A percentile compares a stretch with the other conserved stretches of the same genome.
Conservation (phyloP, 2,888 invertebrate genomes). For the Choreutis nemorana region DNA sequence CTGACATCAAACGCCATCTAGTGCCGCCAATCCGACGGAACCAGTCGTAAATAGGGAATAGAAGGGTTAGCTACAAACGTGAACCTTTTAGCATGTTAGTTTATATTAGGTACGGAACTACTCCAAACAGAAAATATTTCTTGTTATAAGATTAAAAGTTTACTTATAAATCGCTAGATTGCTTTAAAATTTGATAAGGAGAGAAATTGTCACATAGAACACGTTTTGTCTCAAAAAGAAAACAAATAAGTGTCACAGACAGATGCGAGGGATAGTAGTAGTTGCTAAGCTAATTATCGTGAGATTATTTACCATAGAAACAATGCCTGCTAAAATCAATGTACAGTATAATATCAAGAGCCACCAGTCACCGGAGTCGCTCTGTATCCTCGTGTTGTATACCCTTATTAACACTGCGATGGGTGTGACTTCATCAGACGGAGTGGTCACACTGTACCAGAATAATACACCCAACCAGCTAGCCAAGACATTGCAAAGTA, state of each 20-base stretch:
- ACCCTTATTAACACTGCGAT: slow-evolving; percentile 30
- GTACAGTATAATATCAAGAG: slow-evolving; percentile 26
- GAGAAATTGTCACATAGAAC: too few relatives aligned
- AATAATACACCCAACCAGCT: slow-evolving; percentile 34
- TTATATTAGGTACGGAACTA: too few relatives aligned
- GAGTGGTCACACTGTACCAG: slow-evolving; percentile 33
- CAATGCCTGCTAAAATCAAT: slow-evolving; percentile 34
- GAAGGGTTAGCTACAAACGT: slow-evolving; percentile 32
- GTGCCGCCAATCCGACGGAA: slow-evolving; percentile 29
- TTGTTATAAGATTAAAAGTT: too few relatives aligned
- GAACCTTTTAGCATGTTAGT: too few relatives aligned
- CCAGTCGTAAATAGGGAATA: slow-evolving; percentile 39
- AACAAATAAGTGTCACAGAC: too few relatives aligned
- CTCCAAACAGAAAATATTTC: too few relatives aligned
- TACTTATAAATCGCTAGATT: too few relatives aligned
- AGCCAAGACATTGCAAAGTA: slow-evolving; percentile 25
- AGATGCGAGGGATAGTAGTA: too few relatives aligned
- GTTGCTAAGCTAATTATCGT: too few relatives aligned
- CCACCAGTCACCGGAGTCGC: slow-evolving; percentile 23
- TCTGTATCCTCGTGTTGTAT: slow-evolving; percentile 23
- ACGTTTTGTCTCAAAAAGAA: too few relatives aligned
- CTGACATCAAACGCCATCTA: slow-evolving; percentile 32
- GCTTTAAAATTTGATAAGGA: too few relatives aligned
- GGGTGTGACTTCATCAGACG: slow-evolving; percentile 19
- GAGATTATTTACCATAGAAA: slow-evolving; percentile 39